Conservation (phyloP, 2,888 invertebrate genomes). For the Allacma fusca region DNA sequence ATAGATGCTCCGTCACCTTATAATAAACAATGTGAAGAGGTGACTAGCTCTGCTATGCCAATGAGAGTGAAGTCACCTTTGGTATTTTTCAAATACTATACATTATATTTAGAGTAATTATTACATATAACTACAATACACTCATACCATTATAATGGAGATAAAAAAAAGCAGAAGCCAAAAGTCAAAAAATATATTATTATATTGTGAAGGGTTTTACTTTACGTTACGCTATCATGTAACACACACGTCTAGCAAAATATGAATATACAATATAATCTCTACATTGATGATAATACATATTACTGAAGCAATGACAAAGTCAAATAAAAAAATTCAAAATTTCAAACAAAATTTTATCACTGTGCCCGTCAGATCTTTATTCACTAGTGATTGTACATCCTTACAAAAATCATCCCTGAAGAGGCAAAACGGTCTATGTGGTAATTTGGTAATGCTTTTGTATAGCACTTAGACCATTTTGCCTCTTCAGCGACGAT, state of each 20-base stretch:
- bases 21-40: not conserved
- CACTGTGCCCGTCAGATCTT: not conserved
- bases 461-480: too few species aligned
- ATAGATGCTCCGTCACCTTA: not conserved
- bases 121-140: conserved; percentile 1
- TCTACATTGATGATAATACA: conserved; percentile 16
- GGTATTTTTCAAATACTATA: conserved; percentile 27
- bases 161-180: conserved; percentile 25
- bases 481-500: too few species aligned
- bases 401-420: too few species aligned
- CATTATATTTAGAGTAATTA: not conserved
- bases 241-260: conserved; percentile 11
- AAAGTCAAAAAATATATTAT: conserved; percentile 33
- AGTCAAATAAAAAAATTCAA: conserved; percentile 31
- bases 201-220: conserved; percentile 32
- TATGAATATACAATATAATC: conserved; percentile 26
- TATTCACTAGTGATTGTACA: not conserved
- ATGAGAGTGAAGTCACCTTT: not conserved
- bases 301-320: conserved; percentile 22
- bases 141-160: conserved; percentile 30
- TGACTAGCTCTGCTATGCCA: not conserved
- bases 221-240: not conserved
- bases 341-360: conserved; percentile 21
- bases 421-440: too few species aligned
- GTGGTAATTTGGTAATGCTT: too few species aligned